These are phyloP conservation scores for Halcyon leucocephala DNA, from an alignment of 2,797 vertebrate species.

Conservation along the genomic window DNA sequence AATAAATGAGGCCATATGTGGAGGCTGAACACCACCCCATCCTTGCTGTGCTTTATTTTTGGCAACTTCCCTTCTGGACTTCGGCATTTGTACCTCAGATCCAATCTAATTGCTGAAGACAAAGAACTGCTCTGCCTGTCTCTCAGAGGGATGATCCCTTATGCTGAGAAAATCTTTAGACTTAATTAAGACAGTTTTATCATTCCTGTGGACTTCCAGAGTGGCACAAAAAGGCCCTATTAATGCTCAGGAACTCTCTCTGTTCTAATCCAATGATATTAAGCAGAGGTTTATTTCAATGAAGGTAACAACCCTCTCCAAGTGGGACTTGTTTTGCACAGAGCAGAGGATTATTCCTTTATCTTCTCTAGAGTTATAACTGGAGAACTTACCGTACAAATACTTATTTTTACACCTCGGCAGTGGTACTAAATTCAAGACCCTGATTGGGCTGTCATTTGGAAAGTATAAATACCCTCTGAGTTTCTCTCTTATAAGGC, in stretches of 20 bases:
- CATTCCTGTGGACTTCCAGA: constrained; percentile 37
- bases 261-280: constrained; percentile 16
- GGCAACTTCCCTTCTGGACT: neutral
- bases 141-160: constrained; percentile 50
- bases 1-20: neutral
- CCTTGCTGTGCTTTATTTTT: neutral
- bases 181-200: constrained; percentile 62
- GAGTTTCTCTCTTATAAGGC: neutral
- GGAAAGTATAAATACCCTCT: constrained; percentile 16
- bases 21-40: neutral
- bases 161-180: constrained; percentile 52
- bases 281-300: constrained; percentile 19
- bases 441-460: neutral
- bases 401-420: constrained; percentile 14
- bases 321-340: neutral
- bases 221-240: constrained; percentile 2
- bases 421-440: constrained; percentile 3
- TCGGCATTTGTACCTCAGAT: neutral
- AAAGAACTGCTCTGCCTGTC: neutral
- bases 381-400: neutral
- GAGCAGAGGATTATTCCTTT: constrained; percentile 11
- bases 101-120: constrained; percentile 37
- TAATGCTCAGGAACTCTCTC: neutral
- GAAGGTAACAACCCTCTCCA: neutral
- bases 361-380: neutral